Evolutionary conservation across 1,140 invertebrate species (phyloP), one percentile per base, ranked within the genome.

Genomic region (Papilio glaucus): DNA sequence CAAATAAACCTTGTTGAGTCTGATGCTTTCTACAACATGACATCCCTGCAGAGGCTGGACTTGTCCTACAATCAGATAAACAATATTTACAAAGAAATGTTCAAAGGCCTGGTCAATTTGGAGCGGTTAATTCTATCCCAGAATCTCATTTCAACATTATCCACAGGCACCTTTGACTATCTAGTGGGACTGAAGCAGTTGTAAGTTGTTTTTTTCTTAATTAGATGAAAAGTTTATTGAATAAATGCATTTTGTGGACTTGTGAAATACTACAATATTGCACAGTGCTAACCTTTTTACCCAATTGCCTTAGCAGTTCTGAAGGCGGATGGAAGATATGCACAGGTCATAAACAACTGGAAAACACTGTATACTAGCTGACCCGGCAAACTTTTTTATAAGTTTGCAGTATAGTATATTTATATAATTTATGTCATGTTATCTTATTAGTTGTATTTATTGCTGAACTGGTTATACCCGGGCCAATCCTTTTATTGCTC

Each of bases 11-110:
- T 94, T 26, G 95, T 98, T 76, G 94, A 96, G 85, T 93, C 95
- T n/a, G 94, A 96, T 86, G 95, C 96, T 60, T 98, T 97, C 80
- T 94, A 93, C 78, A 95, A 95, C 82, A 94, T 96, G 75, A 94
- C 94, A 38, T 94, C 95, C 72, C 88, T 97, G n/a, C 95, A 95
- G 84, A 94, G 94, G 75, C 91, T 97, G 85, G 95, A 96, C 87
- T 88, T 96, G 45, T 96, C 96, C 0, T 86, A 89, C 62, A 96
- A 96, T 86, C 94, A 94, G 74, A 95, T 97, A 45, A 94, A 89
- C 78, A 89, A 94, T 77, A 92, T 97, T 39, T 94, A 95, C 73
- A 94, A 95, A 72, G 93, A 94, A 41, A 94, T 94, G 75, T 96
- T 97, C 81, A 93, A 94, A 67, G 94, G 95, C 8, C 87, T 96